Percentiles rank a stretch among this genome's conserved stretches.
Conservation (phyloP, 2,797 vertebrate genomes). For the Chelmon rostratus region DNA sequence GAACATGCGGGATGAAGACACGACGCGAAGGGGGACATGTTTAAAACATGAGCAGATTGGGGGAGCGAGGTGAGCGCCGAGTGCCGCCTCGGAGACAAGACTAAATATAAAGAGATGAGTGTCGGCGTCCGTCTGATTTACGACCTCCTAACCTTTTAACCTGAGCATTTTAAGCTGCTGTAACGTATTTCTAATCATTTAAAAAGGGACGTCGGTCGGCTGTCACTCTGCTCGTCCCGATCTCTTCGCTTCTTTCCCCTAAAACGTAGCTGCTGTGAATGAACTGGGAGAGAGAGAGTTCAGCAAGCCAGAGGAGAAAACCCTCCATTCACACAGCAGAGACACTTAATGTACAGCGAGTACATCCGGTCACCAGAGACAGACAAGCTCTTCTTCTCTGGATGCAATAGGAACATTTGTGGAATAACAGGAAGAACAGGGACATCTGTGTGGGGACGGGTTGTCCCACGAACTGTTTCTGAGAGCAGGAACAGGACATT, state of each 20-base stretch:
- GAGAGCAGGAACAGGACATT: constrained; percentile 43
- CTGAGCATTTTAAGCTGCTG: constrained; percentile 38
- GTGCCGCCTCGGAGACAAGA: constrained; percentile 53
- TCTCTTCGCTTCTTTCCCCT: background rate
- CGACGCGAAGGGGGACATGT: constrained; percentile 72
- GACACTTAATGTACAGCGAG: background rate
- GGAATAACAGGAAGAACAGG: constrained; percentile 32
- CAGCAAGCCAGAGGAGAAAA: background rate
- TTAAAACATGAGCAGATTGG: constrained; percentile 76
- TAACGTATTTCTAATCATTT: constrained; percentile 43
- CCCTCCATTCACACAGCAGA: constrained; percentile 5
- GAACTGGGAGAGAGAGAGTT: background rate
- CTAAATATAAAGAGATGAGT: constrained; percentile 54
- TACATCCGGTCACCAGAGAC: background rate
- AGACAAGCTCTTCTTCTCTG: constrained; percentile 11
- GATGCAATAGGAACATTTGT: constrained; percentile 1
- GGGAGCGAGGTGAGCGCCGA: constrained; percentile 63
- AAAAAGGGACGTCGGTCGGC: constrained; percentile 17
- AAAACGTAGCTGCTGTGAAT: constrained; percentile 1
- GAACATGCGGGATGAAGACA: constrained; percentile 72
- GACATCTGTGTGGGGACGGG: constrained; percentile 32
- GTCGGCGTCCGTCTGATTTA: constrained; percentile 60
- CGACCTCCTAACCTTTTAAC: constrained; percentile 70
- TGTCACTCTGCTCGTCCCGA: constrained; percentile 1
- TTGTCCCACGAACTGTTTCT: constrained; percentile 51